Percentiles rank a stretch among this genome's conserved stretches.
These are phyloP conservation scores for Pseudococcus longispinus DNA, from an alignment of 2,888 invertebrate genomes.

Conservation along the genomic window DNA sequence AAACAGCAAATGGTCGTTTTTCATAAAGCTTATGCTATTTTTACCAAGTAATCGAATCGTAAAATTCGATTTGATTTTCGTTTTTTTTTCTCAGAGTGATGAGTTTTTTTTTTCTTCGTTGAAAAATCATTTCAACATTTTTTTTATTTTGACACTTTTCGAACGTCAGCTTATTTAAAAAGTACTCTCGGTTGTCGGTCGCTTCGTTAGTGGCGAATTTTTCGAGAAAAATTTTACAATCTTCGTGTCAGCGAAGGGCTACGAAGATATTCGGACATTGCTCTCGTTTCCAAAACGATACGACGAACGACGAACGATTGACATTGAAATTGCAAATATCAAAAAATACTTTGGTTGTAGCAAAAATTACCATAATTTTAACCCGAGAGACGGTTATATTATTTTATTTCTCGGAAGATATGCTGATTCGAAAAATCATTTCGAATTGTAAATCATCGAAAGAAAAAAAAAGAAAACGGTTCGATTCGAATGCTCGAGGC, in stretches of 20 bases:
- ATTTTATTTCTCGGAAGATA: not conserved
- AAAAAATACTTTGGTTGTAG: not conserved
- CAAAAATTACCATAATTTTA: not conserved
- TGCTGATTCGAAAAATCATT: slow-evolving; percentile 4
- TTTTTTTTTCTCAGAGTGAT: not conserved
- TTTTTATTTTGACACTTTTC: not conserved
- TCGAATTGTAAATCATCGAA: not conserved
- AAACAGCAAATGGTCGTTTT: not conserved
- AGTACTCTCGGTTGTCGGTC: not conserved
- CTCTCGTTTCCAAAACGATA: not conserved
- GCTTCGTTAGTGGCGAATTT: not conserved
- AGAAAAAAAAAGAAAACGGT: not conserved
- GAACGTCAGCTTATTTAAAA: not conserved
- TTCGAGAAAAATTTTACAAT: not conserved
- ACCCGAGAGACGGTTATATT: not conserved
- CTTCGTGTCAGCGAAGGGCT: not conserved
- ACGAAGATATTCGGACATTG: not conserved
- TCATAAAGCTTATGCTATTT: not conserved
- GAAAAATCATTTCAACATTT: not conserved
- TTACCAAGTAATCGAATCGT: not conserved
- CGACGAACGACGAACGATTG: not conserved
- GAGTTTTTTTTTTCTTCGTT: not conserved
- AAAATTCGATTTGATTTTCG: not conserved
- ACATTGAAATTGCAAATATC: slow-evolving; percentile 7
- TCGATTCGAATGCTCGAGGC: not conserved